Conservation (phyloP, 2,113 vertebrate genomes). For the Gallinago undulata region DNA sequence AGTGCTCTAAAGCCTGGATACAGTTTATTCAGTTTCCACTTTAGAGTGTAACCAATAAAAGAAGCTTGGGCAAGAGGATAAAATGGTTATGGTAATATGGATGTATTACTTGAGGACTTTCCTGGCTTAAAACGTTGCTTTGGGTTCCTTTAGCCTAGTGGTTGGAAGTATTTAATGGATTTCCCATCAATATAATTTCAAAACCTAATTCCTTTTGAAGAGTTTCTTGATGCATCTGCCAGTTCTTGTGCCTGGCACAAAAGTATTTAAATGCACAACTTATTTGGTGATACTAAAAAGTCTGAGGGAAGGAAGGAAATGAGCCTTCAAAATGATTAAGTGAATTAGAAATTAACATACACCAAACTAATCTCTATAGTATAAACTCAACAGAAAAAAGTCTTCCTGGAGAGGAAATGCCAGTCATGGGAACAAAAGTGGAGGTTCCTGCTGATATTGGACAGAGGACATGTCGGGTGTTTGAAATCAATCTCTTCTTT, state of each 20-base stretch:
- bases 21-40: not conserved
- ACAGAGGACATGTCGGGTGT: constrained; percentile 33
- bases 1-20: not conserved
- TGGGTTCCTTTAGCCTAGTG: not conserved
- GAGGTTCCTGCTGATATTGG: constrained; percentile 47
- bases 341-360: constrained; percentile 71
- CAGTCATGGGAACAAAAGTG: constrained; percentile 50
- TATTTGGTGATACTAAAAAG: constrained; percentile 24
- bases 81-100: not conserved
- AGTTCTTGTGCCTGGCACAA: constrained; percentile 7
- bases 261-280: constrained; percentile 39
- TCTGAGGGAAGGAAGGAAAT: constrained; percentile 57
- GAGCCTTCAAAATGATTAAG: constrained; percentile 67
- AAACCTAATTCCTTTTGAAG: not conserved
- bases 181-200: not conserved
- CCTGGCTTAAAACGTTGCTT: not conserved
- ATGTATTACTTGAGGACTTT: not conserved
- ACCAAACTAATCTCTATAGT: constrained; percentile 58
- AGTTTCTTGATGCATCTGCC: constrained; percentile 45
- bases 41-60: constrained; percentile 5
- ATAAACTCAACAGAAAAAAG: constrained; percentile 49
- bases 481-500: constrained; percentile 59
- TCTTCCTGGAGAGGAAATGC: constrained; percentile 64
- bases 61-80: not conserved
- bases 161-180: not conserved